Evolutionary conservation across 2,797 vertebrate species (phyloP).

Genomic region (Scarus forsteni): DNA sequence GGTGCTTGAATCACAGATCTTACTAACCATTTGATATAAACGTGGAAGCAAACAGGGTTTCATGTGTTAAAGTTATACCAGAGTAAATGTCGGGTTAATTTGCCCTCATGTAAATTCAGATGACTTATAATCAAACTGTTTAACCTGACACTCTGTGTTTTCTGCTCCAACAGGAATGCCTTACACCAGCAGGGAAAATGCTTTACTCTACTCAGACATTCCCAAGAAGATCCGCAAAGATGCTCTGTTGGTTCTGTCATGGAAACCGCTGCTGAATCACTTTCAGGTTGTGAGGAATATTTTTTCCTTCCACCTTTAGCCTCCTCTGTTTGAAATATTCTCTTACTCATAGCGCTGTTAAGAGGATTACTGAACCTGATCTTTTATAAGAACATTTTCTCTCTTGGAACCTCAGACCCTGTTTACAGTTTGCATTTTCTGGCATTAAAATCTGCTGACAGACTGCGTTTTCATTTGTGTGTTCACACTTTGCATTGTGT

Average conservation of each 20-base stretch:
- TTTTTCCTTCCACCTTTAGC: not conserved
- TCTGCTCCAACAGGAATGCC: conserved; percentile 89
- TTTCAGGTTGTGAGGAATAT: conserved; percentile 84
- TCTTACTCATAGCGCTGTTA: too few species aligned
- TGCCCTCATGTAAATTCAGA: not conserved
- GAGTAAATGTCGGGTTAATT: not conserved
- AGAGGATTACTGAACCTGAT: not conserved
- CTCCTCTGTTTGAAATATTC: not conserved
- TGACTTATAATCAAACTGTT: not conserved
- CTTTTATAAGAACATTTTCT: conserved; percentile 9
- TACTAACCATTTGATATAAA: too few species aligned
- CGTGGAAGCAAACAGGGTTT: not conserved
- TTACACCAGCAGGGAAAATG: conserved; percentile 93
- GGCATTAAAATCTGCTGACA: too few species aligned
- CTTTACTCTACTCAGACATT: conserved; percentile 96
- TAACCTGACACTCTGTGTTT: not conserved
- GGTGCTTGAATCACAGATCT: not conserved
- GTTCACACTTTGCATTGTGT: too few species aligned
- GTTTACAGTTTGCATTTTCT: too few species aligned
- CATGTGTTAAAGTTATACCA: too few species aligned
- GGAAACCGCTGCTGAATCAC: conserved; percentile 95
- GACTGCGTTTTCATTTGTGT: too few species aligned
- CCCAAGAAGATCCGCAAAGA: conserved; percentile 95
- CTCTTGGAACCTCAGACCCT: not conserved
- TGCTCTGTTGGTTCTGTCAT: conserved; percentile 91